These are phyloP conservation scores for Thumatha senex DNA, from an alignment of 2,888 invertebrate genomes.

Conservation along the genomic window DNA sequence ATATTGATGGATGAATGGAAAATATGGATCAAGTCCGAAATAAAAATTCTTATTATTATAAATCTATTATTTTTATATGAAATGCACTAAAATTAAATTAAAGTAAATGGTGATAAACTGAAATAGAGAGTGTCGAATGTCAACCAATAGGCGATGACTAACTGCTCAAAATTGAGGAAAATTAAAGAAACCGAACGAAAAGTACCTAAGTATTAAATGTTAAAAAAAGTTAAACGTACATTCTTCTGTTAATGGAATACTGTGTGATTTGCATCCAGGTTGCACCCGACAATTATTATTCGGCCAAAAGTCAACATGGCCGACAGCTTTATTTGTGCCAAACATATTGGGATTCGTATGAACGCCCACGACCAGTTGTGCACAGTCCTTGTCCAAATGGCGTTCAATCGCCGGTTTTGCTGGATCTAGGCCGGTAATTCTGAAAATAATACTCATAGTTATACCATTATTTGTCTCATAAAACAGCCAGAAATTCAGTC, in stretches of 20 bases:
- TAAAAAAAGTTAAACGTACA: neutral
- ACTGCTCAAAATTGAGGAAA: too few species aligned
- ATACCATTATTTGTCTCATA: neutral
- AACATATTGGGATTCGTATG: neutral
- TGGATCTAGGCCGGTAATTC: slow-evolving; percentile 1
- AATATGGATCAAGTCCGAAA: too few species aligned
- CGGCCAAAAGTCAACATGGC: slow-evolving; percentile 1
- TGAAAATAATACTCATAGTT: neutral
- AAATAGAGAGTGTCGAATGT: too few species aligned
- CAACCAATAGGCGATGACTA: too few species aligned
- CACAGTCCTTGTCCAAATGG: neutral
- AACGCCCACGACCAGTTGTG: neutral
- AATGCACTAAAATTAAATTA: too few species aligned
- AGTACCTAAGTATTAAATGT: too few species aligned
- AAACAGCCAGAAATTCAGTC: neutral
- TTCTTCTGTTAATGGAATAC: neutral
- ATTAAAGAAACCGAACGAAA: too few species aligned
- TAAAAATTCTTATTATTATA: too few species aligned
- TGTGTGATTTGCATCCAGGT: neutral
- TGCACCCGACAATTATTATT: neutral
- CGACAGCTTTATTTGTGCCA: neutral
- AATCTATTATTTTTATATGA: too few species aligned
- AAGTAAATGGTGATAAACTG: too few species aligned
- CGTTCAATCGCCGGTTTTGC: neutral
- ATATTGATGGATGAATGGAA: too few species aligned